Percentiles rank a stretch among this genome's conserved stretches.
Evolutionary conservation across 2,797 vertebrate species (phyloP).

Genomic region (Chromobotia macracanthus): DNA sequence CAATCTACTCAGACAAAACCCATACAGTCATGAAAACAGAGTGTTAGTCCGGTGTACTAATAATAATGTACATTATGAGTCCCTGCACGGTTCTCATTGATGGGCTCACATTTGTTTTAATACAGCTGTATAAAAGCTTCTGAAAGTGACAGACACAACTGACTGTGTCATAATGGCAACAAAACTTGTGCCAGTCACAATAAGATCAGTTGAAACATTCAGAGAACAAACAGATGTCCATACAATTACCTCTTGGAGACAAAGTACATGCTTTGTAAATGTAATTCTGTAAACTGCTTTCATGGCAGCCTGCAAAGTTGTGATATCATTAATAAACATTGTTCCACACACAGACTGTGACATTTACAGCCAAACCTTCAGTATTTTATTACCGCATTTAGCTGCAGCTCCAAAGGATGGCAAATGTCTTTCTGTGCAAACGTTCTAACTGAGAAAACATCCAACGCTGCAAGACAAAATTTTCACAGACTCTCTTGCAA

Average conservation of each 20-base stretch:
- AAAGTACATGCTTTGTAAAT: slow-evolving; percentile 7
- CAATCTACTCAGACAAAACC: slow-evolving; percentile 1
- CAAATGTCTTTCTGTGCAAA: no score
- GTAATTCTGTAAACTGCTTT: no score
- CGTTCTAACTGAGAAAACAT: no score
- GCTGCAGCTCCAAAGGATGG: background rate
- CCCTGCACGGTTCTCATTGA: slow-evolving; percentile 29
- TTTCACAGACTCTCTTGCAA: background rate
- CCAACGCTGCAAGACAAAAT: background rate
- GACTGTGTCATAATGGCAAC: slow-evolving; percentile 31
- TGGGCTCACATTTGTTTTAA: slow-evolving; percentile 42
- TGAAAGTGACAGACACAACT: slow-evolving; percentile 10
- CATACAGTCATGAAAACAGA: slow-evolving; percentile 31
- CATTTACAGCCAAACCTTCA: background rate
- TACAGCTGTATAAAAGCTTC: slow-evolving; percentile 36
- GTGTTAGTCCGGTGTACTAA: background rate
- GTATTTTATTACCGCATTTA: background rate
- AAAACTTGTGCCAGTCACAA: slow-evolving; percentile 34
- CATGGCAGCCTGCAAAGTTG: background rate
- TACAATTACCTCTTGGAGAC: slow-evolving; percentile 12
- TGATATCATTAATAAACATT: slow-evolving; percentile 17
- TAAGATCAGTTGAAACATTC: slow-evolving; percentile 8
- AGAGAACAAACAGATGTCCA: slow-evolving; percentile 17
- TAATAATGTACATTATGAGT: slow-evolving; percentile 22
- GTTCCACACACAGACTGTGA: slow-evolving; percentile 2